Evolutionary conservation across 1,140 invertebrate genomes (phyloP), one percentile per base, ranked within the genome.

Genomic region (Hesperophylax magnus): DNA sequence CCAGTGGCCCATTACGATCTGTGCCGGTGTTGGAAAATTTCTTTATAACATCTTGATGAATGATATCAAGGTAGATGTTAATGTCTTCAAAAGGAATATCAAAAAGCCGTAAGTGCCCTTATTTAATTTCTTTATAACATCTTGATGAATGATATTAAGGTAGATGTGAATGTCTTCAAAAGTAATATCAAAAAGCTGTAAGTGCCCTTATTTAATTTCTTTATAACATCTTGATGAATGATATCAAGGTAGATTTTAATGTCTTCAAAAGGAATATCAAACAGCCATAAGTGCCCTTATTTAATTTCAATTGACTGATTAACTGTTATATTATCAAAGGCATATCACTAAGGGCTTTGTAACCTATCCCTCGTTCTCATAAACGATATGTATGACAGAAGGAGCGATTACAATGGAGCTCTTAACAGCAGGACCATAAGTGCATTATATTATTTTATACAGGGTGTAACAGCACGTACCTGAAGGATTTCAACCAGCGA

Each of bases 11-110:
- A 84, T 86, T 5, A 88, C 90, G 81, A 90, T 94, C 11, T 85
- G 93, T 6, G 86, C 88, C 17, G 91, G 90, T 58, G 89, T 95
- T 47, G 97, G 97, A 20, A 94, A 94, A 85, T 97, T 97, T 86
- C 90, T 98, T 0, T 97, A 97, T 85, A 94, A 96, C 72, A 96
- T 98, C 39, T 94, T 98, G 11, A 91, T 97, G 79, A 93, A 94
- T 67, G 96, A 98, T 87, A 89, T 97, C 14, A 97, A 97, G 89
- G 91, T 97, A 79, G 92, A 97, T 87, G 89, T 93, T 7, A 94
- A 94, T 85, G 88, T 93, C 74, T 89, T 94, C 86, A 91, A 92
- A 77, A 82, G 85, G 7, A 92, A 92, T 82, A 86, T 60, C 78
- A 87, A 91, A 86, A 87, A 91, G 85, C 86, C 88, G 91, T 93